These are phyloP conservation scores for Excalfactoria chinensis DNA, from an alignment of 2,113 vertebrate genomes.

Conservation along the genomic window DNA sequence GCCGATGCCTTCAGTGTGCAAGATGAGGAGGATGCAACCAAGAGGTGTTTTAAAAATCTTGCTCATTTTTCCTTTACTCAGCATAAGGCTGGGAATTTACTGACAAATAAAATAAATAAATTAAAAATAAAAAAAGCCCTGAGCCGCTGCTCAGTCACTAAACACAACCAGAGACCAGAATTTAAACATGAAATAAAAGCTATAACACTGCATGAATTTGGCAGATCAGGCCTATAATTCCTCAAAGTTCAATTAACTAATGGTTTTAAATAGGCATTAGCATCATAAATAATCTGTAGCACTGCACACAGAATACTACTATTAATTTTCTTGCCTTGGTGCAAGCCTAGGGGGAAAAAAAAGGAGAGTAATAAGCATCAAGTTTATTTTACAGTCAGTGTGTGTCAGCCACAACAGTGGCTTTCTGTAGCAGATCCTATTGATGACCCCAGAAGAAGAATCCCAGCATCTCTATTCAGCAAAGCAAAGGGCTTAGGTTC, in stretches of 20 bases:
- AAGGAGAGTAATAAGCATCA: background rate
- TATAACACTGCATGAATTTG: background rate
- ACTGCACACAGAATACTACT: background rate
- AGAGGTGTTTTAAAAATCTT: background rate
- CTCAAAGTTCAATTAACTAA: conserved; percentile 44
- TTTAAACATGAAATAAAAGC: conserved; percentile 36
- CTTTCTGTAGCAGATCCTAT: background rate
- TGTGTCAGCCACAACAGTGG: background rate
- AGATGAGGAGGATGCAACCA: background rate
- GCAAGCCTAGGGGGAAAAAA: background rate
- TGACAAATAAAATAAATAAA: background rate
- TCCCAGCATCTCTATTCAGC: background rate
- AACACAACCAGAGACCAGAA: background rate
- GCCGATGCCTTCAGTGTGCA: background rate
- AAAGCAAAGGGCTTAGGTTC: background rate
- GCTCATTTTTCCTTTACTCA: background rate
- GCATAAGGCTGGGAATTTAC: background rate
- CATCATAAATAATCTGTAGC: background rate
- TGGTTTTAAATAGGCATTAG: background rate
- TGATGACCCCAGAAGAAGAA: background rate
- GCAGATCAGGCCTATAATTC: conserved; percentile 21
- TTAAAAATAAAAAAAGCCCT: background rate
- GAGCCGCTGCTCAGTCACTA: background rate
- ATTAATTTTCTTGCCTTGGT: background rate
- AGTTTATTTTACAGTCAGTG: background rate